phyloP scores from a whole-genome alignment of 2,888 invertebrate genomes.

The Orchestes rusci region DNA sequence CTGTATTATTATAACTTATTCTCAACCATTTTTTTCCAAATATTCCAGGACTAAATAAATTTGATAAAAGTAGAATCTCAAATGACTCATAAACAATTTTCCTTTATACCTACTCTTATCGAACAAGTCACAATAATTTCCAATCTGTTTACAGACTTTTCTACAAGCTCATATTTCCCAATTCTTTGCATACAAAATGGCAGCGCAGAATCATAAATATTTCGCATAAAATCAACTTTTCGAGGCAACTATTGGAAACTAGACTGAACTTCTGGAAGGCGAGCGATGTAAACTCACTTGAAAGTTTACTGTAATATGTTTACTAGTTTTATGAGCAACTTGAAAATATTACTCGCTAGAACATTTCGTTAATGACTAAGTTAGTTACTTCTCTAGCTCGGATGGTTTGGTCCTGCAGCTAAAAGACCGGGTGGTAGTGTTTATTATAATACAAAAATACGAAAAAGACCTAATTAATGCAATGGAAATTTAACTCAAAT shows the following conservation, averaged over 20 bases:
- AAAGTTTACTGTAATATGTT: constrained; percentile 17
- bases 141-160: no score
- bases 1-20: no score
- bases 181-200: no score
- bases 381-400: no score
- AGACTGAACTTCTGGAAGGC: constrained; percentile 12
- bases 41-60: neutral
- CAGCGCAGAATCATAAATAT: constrained; percentile 6
- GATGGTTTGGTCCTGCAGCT: no score
- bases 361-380: constrained; percentile 15
- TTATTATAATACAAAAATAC: no score
- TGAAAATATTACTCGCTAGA: constrained; percentile 11
- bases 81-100: neutral
- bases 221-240: constrained; percentile 4
- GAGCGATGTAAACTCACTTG: constrained; percentile 8
- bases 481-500: no score
- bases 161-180: no score
- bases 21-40: neutral
- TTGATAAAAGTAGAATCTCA: neutral
- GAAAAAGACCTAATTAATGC: no score
- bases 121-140: no score
- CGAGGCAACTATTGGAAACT: constrained; percentile 2
- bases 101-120: no score
- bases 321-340: constrained; percentile 13
- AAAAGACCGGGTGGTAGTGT: no score